Base-by-base conservation (phyloP, 2,113 vertebrate genomes). In the Echinops telfairi region DNA sequence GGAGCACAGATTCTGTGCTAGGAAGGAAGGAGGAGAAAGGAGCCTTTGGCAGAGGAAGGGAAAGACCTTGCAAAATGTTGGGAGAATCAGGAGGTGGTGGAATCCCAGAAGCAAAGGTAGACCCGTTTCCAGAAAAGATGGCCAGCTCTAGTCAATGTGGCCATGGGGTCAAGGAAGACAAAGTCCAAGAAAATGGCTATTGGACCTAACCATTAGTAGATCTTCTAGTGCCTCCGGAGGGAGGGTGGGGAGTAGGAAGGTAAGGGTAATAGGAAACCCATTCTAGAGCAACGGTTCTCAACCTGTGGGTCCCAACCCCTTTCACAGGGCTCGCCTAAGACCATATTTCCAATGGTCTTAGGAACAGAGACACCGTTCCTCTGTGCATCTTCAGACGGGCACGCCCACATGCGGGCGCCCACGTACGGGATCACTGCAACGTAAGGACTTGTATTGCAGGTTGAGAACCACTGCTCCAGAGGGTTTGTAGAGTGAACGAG, bases 401-500 rank as follows among this genome's bases (percentile, higher is more conserved):
- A 4, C 10, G 47, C 47, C 12, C 47, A 53, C 47, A 11, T 53
- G 47, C 47, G 10, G 47, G 10, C 10, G 47, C 47, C 47, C 47
- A 53, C 9, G 10, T 53, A 53, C 47, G 43, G 43, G 43, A 10
- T 47, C 43, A 47, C 43, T 10, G 10, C 43, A 5, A 47, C 10
- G 10, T 53, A 14, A 53, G 47, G 47, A 53, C 5, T 2, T 53
- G 47, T 10, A 14, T n/a, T n/a, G n/a, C n/a, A 47, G 10, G 5
- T 47, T 5, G 43, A 47, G 43, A 47, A 5, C 5, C 43, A 47
- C 43, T 47, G 43, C 43, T 47, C 79, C 89, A 86, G n/a, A 89
- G 73, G 19, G 33, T 92, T 95, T 95, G 92, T 83, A 83, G 88
- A 85, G 17, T 62, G 81, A 85, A 29, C 70, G 70, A 89, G 62